These are phyloP conservation scores for Homalodisca vitripennis DNA, from an alignment of 1,140 invertebrate species.

Conservation along the genomic window DNA sequence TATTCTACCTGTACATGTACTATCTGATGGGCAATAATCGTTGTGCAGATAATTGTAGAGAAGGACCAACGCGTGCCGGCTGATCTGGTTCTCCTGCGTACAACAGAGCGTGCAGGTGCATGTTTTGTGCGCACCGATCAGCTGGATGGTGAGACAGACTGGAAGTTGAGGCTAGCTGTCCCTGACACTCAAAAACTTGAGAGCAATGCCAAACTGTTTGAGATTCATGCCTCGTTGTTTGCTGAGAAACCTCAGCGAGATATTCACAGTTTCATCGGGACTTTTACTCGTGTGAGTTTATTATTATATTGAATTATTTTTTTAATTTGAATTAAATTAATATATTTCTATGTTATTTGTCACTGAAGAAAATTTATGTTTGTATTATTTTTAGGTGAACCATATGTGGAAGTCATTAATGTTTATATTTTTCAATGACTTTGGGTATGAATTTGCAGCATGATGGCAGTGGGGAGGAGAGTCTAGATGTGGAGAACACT, in stretches of 20 bases:
- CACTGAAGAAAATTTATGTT: no score
- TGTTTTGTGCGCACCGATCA: conserved; percentile 99
- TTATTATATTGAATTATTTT: conserved; percentile 15
- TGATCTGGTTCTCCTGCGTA: conserved; percentile 91
- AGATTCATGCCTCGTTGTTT: conserved; percentile 86
- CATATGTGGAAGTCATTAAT: no score
- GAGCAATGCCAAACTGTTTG: conserved; percentile 80
- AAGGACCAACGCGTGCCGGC: conserved; percentile 96
- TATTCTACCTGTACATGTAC: no score
- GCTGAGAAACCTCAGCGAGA: conserved; percentile 97
- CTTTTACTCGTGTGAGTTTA: conserved; percentile 73
- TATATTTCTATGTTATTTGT: no score
- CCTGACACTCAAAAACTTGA: conserved; percentile 87
- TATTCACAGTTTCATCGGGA: conserved; percentile 98
- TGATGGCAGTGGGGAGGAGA: conserved; percentile 65
- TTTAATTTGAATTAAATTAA: no score
- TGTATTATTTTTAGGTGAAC: no score
- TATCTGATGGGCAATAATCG: no score
- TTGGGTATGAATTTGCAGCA: conserved; percentile 53
- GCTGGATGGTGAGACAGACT: conserved; percentile 98
- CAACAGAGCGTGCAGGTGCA: conserved; percentile 90
- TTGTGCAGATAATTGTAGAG: conserved; percentile 66
- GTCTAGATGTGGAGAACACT: conserved; percentile 94
- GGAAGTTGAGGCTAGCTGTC: conserved; percentile 96
- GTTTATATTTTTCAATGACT: no score